Percentiles rank a stretch among this genome's conserved stretches.
Conservation (phyloP, 2,888 invertebrate species). For the Amphiduros pacificus region DNA sequence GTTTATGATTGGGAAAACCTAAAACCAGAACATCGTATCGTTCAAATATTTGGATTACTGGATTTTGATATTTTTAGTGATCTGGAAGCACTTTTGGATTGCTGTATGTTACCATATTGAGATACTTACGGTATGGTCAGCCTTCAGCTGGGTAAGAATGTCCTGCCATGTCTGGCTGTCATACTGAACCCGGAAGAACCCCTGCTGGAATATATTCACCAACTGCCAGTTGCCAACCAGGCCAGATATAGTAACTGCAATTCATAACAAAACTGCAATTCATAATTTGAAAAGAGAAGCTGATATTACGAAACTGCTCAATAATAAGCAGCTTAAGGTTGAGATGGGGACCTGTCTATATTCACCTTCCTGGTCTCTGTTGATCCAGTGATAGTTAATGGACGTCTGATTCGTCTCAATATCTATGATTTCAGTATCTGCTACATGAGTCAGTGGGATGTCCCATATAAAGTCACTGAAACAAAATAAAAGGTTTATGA, state of each 20-base stretch:
- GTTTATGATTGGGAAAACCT: slow-evolving; percentile 10
- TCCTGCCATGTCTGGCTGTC: background rate
- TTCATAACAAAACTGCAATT: background rate
- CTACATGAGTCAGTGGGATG: slow-evolving; percentile 11
- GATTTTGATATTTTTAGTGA: too few species aligned
- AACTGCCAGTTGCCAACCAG: slow-evolving; percentile 10
- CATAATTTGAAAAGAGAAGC: too few species aligned
- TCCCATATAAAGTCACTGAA: slow-evolving; percentile 8
- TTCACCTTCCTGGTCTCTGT: too few species aligned
- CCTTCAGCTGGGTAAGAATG: slow-evolving; percentile 4
- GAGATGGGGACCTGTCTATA: too few species aligned
- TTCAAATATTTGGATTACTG: background rate
- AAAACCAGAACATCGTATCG: background rate
- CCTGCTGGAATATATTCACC: slow-evolving; percentile 6
- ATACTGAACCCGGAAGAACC: slow-evolving; percentile 11
- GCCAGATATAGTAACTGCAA: background rate
- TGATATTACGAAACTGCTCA: too few species aligned
- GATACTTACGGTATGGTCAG: slow-evolving; percentile 3
- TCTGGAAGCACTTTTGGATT: too few species aligned
- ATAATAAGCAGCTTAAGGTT: too few species aligned
- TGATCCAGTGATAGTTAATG: too few species aligned
- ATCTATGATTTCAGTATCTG: too few species aligned
- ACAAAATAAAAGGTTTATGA: too few species aligned
- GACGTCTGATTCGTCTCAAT: too few species aligned
- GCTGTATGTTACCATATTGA: background rate